Base-by-base conservation (phyloP, 2,888 invertebrate species). In the Acronicta leporina region DNA sequence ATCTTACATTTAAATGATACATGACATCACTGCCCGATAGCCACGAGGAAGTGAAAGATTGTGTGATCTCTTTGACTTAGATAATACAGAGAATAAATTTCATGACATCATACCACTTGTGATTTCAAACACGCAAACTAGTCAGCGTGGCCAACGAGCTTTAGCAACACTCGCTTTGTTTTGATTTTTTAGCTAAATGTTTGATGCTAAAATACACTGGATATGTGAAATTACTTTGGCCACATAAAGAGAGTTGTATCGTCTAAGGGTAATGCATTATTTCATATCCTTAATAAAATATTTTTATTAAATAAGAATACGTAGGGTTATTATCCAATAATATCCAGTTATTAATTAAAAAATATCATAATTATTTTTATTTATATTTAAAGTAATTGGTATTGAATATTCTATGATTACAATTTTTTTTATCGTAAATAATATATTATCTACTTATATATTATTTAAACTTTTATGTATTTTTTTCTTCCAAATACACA, bases 21-120 rank as follows among this genome's bases (percentile, higher is more conserved):
- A 70, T 75, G 68, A 68, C 73, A 73, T 63, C 62, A 68, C 50
- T 59, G 49, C 33, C 54, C 50, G 52, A 71, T 72, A 68, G 66
- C 53, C 48, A 71, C 54, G 53, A 73, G 79, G 82, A 83, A 82
- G 83, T 79, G 79, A 80, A 80, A 83, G 77, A 82, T 64, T 68
- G 65, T 68, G 73, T 68, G 64, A 78, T 78, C 60, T 75, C 72
- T 68, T 73, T 68, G 45, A 68, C 73, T 82, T 78, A 81, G 75
- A 82, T 81, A 81, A 81, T 70, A 66, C 64, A 45, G 14, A 68
- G 63, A 64, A 75, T 72, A 62, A 57, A 71, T 69, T 72, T 51
- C 57, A 66, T 74, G 73, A 73, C 75, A 72, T 75, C 70, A 77
- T 45, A 54, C 38, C 63, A 64, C 51, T 71, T 73, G 60, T 48